Percentiles rank a stretch among this genome's conserved stretches.
Evolutionary conservation across 1,140 invertebrate genomes (phyloP).

Genomic region (Aricia agestis): DNA sequence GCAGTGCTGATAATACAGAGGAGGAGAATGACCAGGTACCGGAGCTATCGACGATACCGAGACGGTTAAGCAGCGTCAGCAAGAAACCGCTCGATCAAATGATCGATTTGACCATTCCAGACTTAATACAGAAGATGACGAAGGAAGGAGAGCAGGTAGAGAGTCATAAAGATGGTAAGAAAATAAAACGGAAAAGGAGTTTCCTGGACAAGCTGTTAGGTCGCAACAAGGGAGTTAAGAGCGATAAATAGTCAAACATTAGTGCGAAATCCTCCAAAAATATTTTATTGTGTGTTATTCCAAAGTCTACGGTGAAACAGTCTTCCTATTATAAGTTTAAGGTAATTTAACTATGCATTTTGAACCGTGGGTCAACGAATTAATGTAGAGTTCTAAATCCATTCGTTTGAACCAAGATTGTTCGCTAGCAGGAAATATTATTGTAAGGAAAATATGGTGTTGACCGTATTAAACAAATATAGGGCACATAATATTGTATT

Average conservation of each 20-base stretch:
- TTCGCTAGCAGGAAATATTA: neutral
- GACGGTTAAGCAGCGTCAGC: conserved; percentile 50
- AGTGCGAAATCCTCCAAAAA: conserved; percentile 58
- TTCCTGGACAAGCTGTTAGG: conserved; percentile 67
- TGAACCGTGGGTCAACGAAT: conserved; percentile 1
- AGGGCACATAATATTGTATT: neutral
- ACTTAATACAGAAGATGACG: conserved; percentile 61
- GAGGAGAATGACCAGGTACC: conserved; percentile 63
- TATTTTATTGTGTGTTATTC: conserved; percentile 22
- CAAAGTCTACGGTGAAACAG: conserved; percentile 7
- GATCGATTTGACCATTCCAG: conserved; percentile 61
- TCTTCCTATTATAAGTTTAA: conserved; percentile 14
- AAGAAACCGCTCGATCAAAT: conserved; percentile 44
- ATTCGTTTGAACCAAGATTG: neutral
- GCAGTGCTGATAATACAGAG: conserved; percentile 29
- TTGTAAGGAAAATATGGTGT: neutral
- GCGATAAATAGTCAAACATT: conserved; percentile 39
- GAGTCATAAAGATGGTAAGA: conserved; percentile 50
- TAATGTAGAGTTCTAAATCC: neutral
- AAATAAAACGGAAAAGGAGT: conserved; percentile 67
- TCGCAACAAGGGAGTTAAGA: conserved; percentile 57
- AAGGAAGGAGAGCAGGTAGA: conserved; percentile 51
- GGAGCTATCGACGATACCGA: conserved; percentile 48
- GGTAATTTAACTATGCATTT: conserved; percentile 12
- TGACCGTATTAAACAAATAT: neutral